phyloP scores from a whole-genome alignment of 2,888 invertebrate species.

The Pammene aurita region DNA sequence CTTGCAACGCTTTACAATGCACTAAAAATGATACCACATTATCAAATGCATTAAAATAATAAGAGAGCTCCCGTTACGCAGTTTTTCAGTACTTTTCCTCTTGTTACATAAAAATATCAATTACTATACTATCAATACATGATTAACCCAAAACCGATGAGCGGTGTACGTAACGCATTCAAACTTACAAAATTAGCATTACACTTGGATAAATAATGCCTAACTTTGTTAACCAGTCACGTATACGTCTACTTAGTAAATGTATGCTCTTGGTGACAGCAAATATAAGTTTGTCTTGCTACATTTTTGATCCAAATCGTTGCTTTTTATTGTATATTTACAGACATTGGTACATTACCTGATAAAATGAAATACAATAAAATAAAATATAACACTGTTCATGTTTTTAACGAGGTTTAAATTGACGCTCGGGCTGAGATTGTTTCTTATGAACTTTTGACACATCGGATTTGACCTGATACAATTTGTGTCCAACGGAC shows the following conservation, averaged over 20 bases:
- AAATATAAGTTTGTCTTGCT: slow-evolving; percentile 21
- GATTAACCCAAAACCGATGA: slow-evolving; percentile 52
- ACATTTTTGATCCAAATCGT: slow-evolving; percentile 38
- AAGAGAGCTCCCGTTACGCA: slow-evolving; percentile 15
- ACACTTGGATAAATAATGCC: not conserved
- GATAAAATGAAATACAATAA: slow-evolving; percentile 38
- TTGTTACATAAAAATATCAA: slow-evolving; percentile 28
- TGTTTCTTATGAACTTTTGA: slow-evolving; percentile 73
- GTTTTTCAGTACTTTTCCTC: slow-evolving; percentile 26
- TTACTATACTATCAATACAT: slow-evolving; percentile 45
- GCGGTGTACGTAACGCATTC: slow-evolving; percentile 38
- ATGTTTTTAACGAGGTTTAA: slow-evolving; percentile 75
- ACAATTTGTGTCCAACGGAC: slow-evolving; percentile 61
- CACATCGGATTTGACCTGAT: slow-evolving; percentile 65
- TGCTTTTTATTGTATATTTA: slow-evolving; percentile 34
- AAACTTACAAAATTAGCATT: slow-evolving; percentile 6
- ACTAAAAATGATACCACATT: slow-evolving; percentile 10
- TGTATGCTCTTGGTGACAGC: not conserved
- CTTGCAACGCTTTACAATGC: not conserved
- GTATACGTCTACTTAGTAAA: not conserved
- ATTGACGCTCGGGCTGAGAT: slow-evolving; percentile 60
- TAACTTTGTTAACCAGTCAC: not conserved
- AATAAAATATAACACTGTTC: slow-evolving; percentile 43
- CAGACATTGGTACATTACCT: slow-evolving; percentile 35
- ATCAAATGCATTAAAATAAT: slow-evolving; percentile 14